Evolutionary conservation across 1,140 invertebrate genomes (phyloP), one percentile per base, ranked within the genome.

Genomic region (Chironomus tepperi): DNA sequence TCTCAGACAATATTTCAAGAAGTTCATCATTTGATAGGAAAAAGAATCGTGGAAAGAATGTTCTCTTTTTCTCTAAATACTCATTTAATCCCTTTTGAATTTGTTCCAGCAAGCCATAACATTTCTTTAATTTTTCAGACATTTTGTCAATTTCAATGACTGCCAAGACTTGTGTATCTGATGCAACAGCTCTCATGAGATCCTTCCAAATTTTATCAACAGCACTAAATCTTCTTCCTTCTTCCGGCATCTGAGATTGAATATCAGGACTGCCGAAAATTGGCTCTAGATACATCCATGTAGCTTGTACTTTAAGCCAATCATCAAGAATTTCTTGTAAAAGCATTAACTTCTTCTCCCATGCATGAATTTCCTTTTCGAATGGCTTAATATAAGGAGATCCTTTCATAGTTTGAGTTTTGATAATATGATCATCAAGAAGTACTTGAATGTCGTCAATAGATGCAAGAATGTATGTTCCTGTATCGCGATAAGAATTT

Each of bases 201-300:
- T 98, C 95, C 78, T 91, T 89, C 96, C 97, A 99, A 47, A 81
- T 83, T 78, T 97, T 96, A 84, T 98, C 95, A 42, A 98, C 94
- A 21, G 94, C 93, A 79, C 89, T 93, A 79, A 95, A 95, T 77
- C 94, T 86, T 73, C 96, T 86, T 16, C 94, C 95, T 79, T 87
- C 86, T 81, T 96, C 93, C 0, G 96, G 95, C 90, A 98, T 94
- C 89, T 93, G 92, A 76, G 91, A 89, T 84, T 98, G 97, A 82
- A 99, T 99, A 84, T 99, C 97, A 2, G 96, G 96, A 18, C 95
- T 98, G 3, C 93, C 93, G 83, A 99, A 98, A 77, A 99, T 98
- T 1, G 97, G 97, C 81, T 99, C 97, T 77, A 99, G 84, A 82
- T 98, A 98, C 85, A 98, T 92, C 96, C 97, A 99, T 1, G 94